These are phyloP conservation scores for Burhinus bistriatus DNA, from an alignment of 2,113 vertebrate species.

Conservation along the genomic window DNA sequence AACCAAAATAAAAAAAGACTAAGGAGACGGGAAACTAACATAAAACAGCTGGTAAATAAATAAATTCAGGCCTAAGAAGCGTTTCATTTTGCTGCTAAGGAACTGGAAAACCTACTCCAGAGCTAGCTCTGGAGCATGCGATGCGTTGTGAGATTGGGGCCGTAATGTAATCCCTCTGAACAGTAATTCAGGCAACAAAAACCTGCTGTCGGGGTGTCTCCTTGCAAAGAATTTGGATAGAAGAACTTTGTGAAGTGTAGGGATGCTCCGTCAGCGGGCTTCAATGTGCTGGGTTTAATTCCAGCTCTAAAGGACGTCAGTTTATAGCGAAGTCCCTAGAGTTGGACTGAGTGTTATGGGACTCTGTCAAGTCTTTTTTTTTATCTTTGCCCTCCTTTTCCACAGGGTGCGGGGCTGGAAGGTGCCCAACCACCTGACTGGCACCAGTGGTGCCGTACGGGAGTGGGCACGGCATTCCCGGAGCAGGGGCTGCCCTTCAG, in stretches of 20 bases:
- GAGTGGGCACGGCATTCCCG: fast-evolving
- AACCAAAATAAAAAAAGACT: no score
- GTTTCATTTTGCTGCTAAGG: fast-evolving
- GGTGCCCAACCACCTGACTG: not conserved
- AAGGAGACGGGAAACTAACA: no score
- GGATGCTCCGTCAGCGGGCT: not conserved
- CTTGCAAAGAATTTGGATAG: fast-evolving
- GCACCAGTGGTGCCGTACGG: not conserved
- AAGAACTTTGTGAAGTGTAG: fast-evolving
- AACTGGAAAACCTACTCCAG: fast-evolving
- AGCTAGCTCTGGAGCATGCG: not conserved
- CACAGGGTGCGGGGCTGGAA: fast-evolving
- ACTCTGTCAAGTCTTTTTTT: fast-evolving
- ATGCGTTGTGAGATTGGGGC: fast-evolving
- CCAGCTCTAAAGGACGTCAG: not conserved
- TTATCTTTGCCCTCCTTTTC: not conserved
- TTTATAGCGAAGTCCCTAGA: fast-evolving
- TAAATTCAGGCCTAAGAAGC: fast-evolving
- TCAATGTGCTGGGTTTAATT: fast-evolving
- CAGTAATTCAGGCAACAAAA: fast-evolving
- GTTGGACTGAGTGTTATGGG: fast-evolving
- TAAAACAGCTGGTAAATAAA: no score
- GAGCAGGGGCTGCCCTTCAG: not conserved
- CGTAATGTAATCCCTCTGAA: fast-evolving
- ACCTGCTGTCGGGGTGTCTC: fast-evolving